Base-by-base conservation (phyloP, 2,888 invertebrate genomes). In the Ophion costatus region DNA sequence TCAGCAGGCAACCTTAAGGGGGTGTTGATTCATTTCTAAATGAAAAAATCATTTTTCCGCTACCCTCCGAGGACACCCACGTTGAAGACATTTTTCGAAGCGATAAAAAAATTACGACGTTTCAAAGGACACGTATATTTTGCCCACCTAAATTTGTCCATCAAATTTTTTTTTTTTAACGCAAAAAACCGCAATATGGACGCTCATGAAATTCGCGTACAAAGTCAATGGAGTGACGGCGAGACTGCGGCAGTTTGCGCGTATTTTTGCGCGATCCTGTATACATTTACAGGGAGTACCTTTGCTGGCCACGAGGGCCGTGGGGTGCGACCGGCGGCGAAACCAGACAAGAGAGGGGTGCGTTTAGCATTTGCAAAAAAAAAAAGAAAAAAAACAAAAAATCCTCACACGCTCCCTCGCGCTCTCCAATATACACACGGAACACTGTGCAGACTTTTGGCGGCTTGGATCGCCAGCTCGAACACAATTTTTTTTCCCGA, bases 341-440 rank as follows among this genome's bases (percentile, higher is more conserved):
- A 75, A 57, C 66, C 67, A 77, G 77, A 67, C 66, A 88, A 82
- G 84, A 85, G 86, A 86, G 86, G 84, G 84, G 88, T 85, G 88
- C 89, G 89, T 91, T 91, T 91, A 91, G 90, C 90, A 90, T 91
- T 91, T 88, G 90, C 11, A 45, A 90, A 90, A 90, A 74, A 61
- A 74, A 76, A 90, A 90, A 56, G 17, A 74, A 70, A 76, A 91
- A 91, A 89, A 86, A 86, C 84, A 70, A 76, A 91, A 91, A 89
- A 86, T 86, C 84, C 90, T 88, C 88, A 85, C 85, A 85, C 88
- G 64, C 84, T 74, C 70, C 66, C 57, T 66, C 82, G 75, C 73
- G 79, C 84, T 86, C 83, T 84, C 78, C 86, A 87, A 87, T 89
- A 87, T 88, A 90, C 85, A 90, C 86, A 82, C 84, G 14, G 63